Percentiles rank a stretch among this genome's conserved stretches.
Evolutionary conservation across 2,113 vertebrate genomes (phyloP).

Genomic region (Macquaria australasica): DNA sequence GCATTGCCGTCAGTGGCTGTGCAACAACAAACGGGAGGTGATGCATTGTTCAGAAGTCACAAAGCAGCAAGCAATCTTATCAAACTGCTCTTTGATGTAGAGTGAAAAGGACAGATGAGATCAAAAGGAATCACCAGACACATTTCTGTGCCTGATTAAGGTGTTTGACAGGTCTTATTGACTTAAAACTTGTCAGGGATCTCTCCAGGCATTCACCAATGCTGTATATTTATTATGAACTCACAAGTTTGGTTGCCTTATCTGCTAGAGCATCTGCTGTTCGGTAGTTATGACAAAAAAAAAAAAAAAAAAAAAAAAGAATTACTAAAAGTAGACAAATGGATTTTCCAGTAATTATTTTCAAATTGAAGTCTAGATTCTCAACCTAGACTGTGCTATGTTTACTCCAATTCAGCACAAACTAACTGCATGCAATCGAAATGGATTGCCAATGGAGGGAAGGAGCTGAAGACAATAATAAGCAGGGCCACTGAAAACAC

Average conservation of each 20-base stretch:
- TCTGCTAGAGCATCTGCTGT: background rate
- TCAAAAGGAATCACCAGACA: background rate
- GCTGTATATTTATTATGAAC: background rate
- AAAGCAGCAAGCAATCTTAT: constrained; percentile 15
- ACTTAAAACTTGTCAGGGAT: background rate
- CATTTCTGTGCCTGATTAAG: background rate
- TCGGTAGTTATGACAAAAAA: background rate
- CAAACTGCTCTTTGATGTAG: background rate
- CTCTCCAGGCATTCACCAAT: background rate
- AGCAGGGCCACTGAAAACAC: background rate
- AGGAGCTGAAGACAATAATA: background rate
- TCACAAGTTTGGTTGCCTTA: background rate
- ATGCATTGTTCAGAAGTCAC: constrained; percentile 3
- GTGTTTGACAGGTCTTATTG: background rate
- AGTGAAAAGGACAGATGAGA: background rate
- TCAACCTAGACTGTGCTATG: background rate
- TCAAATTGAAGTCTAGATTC: background rate
- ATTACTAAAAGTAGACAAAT: background rate
- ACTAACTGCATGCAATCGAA: background rate
- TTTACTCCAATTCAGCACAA: background rate
- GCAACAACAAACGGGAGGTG: background rate
- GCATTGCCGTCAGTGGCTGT: background rate
- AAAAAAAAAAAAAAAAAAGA: background rate
- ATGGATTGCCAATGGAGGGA: background rate
- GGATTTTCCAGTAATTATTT: background rate